Percentiles rank a stretch among this genome's conserved stretches.
These are phyloP conservation scores for Stenolophus ochropezus DNA, from an alignment of 2,888 invertebrate genomes.

Conservation along the genomic window DNA sequence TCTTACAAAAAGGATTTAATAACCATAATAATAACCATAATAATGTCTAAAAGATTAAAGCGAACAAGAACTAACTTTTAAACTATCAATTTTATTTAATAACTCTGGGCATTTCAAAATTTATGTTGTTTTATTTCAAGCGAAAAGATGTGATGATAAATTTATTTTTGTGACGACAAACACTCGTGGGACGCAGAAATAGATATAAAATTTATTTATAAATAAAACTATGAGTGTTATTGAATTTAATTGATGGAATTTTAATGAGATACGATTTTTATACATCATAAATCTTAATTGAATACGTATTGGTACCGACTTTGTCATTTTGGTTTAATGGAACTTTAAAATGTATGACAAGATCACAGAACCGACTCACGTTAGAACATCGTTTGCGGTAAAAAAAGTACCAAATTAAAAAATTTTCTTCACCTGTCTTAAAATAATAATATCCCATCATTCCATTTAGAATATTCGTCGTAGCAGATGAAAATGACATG, in stretches of 20 bases:
- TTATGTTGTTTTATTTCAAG: not conserved
- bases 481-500: too few species aligned
- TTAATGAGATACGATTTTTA: not conserved
- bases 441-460: too few species aligned
- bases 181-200: not conserved
- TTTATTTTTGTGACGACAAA: conserved; percentile 27
- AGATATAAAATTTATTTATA: conserved; percentile 1
- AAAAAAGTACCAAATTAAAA: too few species aligned
- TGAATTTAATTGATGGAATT: not conserved
- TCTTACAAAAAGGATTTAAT: not conserved
- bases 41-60: not conserved
- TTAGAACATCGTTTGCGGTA: too few species aligned
- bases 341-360: not conserved
- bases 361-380: too few species aligned
- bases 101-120: not conserved
- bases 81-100: not conserved
- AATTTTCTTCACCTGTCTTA: too few species aligned
- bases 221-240: conserved; percentile 14
- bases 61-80: not conserved
- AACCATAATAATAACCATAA: not conserved
- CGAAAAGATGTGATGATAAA: conserved; percentile 21
- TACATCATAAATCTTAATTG: not conserved
- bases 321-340: not conserved
- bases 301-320: not conserved
- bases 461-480: too few species aligned